Percentiles rank a stretch among this genome's conserved stretches.
These are phyloP conservation scores for Hycleus phaleratus DNA, from an alignment of 1,140 invertebrate genomes.

Conservation along the genomic window DNA sequence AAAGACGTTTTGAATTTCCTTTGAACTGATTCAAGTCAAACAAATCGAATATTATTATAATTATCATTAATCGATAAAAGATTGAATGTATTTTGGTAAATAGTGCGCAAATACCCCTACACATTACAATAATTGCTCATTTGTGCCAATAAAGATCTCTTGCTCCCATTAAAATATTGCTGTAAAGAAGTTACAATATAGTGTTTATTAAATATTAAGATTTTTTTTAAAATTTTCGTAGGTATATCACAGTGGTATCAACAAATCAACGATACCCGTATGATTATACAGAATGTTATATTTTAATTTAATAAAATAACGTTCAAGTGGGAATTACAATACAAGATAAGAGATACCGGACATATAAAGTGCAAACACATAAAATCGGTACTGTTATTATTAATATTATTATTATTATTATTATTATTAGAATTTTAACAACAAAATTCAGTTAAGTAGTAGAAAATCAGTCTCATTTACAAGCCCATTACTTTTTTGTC, in stretches of 20 bases:
- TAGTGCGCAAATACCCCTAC: conserved; percentile 21
- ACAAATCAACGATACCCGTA: conserved; percentile 20
- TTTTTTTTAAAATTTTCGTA: background rate
- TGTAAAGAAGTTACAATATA: conserved; percentile 17
- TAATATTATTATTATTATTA: background rate
- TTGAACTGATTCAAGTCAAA: background rate
- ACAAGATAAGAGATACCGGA: background rate
- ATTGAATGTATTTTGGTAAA: conserved; percentile 16
- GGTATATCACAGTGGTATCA: conserved; percentile 28
- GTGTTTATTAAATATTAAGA: conserved; percentile 7
- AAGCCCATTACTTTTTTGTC: conserved; percentile 21
- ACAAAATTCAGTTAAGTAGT: conserved; percentile 24
- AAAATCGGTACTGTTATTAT: conserved; percentile 7
- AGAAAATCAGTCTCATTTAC: conserved; percentile 42
- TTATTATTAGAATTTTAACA: conserved; percentile 9
- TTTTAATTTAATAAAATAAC: conserved; percentile 2
- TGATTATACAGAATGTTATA: background rate
- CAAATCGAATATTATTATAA: background rate
- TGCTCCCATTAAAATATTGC: conserved; percentile 34
- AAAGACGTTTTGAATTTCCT: conserved; percentile 14
- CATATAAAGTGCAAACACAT: conserved; percentile 19
- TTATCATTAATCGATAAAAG: background rate
- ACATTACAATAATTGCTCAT: conserved; percentile 31
- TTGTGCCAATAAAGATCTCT: conserved; percentile 31
- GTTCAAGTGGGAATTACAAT: conserved; percentile 1